Conservation (phyloP, 1,140 invertebrate genomes). For the Proctacanthus coquilletti region DNA sequence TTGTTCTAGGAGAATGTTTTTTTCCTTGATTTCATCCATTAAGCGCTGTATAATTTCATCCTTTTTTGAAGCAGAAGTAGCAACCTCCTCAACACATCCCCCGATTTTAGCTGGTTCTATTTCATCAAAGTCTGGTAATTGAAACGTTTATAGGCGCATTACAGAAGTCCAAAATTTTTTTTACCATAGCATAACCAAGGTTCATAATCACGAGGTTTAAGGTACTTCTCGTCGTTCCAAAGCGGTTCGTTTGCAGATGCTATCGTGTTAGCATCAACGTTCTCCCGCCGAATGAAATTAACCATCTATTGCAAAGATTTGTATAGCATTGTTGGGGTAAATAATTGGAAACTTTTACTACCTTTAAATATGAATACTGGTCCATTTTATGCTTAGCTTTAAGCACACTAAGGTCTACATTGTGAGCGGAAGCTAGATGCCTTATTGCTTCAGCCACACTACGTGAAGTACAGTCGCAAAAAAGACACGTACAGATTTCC, state of each 20-base stretch:
- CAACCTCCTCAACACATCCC: conserved; percentile 4
- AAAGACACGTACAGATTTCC: conserved; percentile 35
- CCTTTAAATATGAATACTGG: conserved; percentile 65
- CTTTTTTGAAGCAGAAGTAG: conserved; percentile 3
- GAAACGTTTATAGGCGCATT: no score
- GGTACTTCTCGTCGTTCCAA: conserved; percentile 62
- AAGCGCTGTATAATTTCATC: conserved; percentile 15
- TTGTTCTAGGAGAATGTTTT: conserved; percentile 37
- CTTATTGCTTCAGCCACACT: conserved; percentile 37
- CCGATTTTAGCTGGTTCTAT: conserved; percentile 11
- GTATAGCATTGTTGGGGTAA: not conserved
- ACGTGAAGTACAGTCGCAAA: conserved; percentile 35
- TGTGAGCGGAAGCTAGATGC: conserved; percentile 43
- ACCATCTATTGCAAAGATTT: conserved; percentile 39
- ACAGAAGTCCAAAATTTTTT: conserved; percentile 13
- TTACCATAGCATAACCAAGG: conserved; percentile 71
- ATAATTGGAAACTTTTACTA: not conserved
- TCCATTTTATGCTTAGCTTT: conserved; percentile 60
- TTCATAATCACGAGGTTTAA: conserved; percentile 67
- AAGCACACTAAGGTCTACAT: conserved; percentile 50
- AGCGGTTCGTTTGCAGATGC: conserved; percentile 32
- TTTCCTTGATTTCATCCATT: conserved; percentile 31
- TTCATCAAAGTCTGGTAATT: conserved; percentile 15
- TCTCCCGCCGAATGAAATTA: conserved; percentile 63
- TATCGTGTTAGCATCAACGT: conserved; percentile 39